phyloP scores from a whole-genome alignment of 2,888 invertebrate species.

The Dryomyza anilis region DNA sequence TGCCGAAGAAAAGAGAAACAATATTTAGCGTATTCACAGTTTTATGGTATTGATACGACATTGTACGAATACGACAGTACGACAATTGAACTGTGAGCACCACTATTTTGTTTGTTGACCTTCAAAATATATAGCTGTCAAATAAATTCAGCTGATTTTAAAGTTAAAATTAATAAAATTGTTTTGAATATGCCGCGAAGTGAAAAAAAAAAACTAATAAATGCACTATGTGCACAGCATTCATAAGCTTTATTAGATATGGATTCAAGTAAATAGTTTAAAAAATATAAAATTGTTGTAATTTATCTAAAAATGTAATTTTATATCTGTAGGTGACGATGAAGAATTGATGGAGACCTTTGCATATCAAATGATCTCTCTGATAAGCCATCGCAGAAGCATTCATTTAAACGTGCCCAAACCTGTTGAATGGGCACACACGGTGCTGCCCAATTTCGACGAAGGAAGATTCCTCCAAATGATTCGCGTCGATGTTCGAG shows the following conservation, averaged over 20 bases:
- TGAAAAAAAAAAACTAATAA: neutral
- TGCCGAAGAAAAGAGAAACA: too few species aligned
- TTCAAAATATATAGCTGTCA: too few species aligned
- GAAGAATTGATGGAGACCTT: neutral
- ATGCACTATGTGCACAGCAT: neutral
- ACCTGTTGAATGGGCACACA: neutral
- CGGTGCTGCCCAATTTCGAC: neutral
- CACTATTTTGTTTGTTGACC: too few species aligned
- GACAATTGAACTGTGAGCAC: too few species aligned
- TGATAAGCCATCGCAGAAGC: neutral
- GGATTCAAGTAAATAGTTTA: neutral
- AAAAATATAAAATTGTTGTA: neutral
- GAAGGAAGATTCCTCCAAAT: neutral
- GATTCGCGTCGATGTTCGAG: neutral
- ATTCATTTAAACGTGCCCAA: neutral
- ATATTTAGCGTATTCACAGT: too few species aligned
- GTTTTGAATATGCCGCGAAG: neutral
- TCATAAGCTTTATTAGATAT: neutral
- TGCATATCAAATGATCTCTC: neutral
- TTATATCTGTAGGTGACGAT: neutral
- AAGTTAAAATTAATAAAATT: too few species aligned
- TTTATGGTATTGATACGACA: too few species aligned
- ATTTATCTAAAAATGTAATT: neutral
- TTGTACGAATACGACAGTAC: too few species aligned
- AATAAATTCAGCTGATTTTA: too few species aligned